A percentile compares a stretch with the other conserved stretches of the same genome.
Evolutionary conservation across 2,888 invertebrate species (phyloP).

Genomic region (Ichneumoninae sp.): DNA sequence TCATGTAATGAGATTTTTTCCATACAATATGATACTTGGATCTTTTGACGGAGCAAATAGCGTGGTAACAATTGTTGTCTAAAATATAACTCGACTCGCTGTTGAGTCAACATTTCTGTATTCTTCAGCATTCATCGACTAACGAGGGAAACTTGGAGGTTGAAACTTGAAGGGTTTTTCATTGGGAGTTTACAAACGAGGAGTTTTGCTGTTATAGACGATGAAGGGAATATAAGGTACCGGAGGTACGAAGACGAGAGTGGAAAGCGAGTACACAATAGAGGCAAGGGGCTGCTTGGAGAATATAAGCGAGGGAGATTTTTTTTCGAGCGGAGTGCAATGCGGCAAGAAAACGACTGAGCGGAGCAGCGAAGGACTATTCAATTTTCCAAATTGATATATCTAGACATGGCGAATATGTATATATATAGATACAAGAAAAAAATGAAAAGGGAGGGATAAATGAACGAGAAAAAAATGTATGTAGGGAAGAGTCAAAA

Average conservation of each 20-base stretch:
- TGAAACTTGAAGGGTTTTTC: not conserved
- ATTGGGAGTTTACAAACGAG: not conserved
- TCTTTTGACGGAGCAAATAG: not conserved
- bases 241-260: not conserved
- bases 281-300: slow-evolving; percentile 29
- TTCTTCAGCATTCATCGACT: not conserved
- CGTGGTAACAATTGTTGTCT: not conserved
- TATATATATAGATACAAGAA: slow-evolving; percentile 33
- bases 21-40: not conserved
- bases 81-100: not conserved
- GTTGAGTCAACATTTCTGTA: not conserved
- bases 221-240: not conserved
- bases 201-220: not conserved
- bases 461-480: slow-evolving; percentile 24
- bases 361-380: slow-evolving; percentile 55
- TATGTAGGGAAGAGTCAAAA: not conserved
- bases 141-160: not conserved
- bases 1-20: not conserved
- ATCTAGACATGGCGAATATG: slow-evolving; percentile 52
- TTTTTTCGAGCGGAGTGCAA: slow-evolving; percentile 12
- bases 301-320: slow-evolving; percentile 50
- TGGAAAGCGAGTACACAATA: slow-evolving; percentile 30
- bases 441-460: slow-evolving; percentile 39
- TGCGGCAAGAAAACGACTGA: slow-evolving; percentile 12
- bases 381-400: slow-evolving; percentile 64